Conservation (phyloP, 2,888 invertebrate genomes). For the Melanophora roralis region DNA sequence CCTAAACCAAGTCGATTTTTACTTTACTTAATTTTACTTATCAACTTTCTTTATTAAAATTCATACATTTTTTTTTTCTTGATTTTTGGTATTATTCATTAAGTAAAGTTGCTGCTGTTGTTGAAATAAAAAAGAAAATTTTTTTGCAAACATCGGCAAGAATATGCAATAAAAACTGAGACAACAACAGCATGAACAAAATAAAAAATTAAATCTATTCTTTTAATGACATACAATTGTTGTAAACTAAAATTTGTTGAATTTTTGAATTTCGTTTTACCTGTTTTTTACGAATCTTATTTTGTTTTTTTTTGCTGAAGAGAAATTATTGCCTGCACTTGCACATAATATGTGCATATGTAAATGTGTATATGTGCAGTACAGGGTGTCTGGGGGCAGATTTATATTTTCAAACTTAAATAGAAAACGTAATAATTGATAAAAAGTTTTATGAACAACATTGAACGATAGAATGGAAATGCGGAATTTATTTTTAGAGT, state of each 20-base stretch:
- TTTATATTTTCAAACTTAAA: too few species aligned
- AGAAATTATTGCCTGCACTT: constrained; percentile 21
- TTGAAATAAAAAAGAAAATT: constrained; percentile 23
- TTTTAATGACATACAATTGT: constrained; percentile 53
- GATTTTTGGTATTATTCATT: constrained; percentile 20
- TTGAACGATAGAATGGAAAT: too few species aligned
- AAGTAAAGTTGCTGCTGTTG: constrained; percentile 6
- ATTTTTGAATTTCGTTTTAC: constrained; percentile 18
- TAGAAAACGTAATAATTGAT: too few species aligned
- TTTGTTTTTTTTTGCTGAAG: background rate
- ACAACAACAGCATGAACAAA: background rate
- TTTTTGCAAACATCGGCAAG: constrained; percentile 49
- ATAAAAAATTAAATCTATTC: constrained; percentile 21
- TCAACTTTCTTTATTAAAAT: constrained; percentile 45
- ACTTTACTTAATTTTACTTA: constrained; percentile 6
- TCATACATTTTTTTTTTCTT: constrained; percentile 41
- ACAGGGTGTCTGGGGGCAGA: too few species aligned
- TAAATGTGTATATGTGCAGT: too few species aligned
- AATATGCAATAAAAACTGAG: constrained; percentile 10
- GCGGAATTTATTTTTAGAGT: too few species aligned
- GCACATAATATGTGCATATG: background rate
- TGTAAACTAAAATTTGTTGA: constrained; percentile 44
- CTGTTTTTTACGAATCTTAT: background rate
- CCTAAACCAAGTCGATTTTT: too few species aligned
- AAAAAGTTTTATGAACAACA: too few species aligned